These are phyloP conservation scores for Lutjanus erythropterus DNA, from an alignment of 2,113 vertebrate genomes.

Conservation along the genomic window DNA sequence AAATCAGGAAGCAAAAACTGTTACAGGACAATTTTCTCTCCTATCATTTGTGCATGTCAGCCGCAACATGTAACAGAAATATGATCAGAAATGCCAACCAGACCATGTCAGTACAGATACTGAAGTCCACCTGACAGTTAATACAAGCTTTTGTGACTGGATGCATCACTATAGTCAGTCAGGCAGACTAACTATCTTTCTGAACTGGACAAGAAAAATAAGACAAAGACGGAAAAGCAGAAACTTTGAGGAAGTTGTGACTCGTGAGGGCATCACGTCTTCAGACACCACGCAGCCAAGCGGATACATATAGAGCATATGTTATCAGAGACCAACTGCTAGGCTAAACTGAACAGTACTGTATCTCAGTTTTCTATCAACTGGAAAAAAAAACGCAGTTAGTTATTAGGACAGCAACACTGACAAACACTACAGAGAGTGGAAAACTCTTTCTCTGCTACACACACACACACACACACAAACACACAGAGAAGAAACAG, in stretches of 20 bases:
- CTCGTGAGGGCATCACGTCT: conserved; percentile 16
- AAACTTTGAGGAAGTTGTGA: conserved; percentile 24
- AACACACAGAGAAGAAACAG: conserved; percentile 74
- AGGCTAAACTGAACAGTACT: conserved; percentile 39
- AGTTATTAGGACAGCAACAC: conserved; percentile 79
- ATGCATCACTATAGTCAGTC: background rate
- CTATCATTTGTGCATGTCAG: background rate
- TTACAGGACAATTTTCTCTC: too few relatives aligned
- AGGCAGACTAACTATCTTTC: conserved; percentile 5
- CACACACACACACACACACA: conserved; percentile 59
- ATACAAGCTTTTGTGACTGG: background rate
- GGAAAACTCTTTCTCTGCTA: conserved; percentile 60
- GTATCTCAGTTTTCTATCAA: conserved; percentile 52
- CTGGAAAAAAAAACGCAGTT: conserved; percentile 72
- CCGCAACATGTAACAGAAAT: background rate
- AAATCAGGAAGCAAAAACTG: too few relatives aligned
- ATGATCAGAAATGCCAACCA: conserved; percentile 2
- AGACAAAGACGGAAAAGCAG: conserved; percentile 33
- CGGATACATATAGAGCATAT: conserved; percentile 35
- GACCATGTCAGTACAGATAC: background rate
- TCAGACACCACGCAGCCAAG: conserved; percentile 21
- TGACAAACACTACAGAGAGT: conserved; percentile 81
- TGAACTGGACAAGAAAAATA: conserved; percentile 1
- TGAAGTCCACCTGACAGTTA: conserved; percentile 8
- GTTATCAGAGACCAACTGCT: conserved; percentile 38